Evolutionary conservation across 2,888 invertebrate species (phyloP).

Genomic region (Euplagia quadripunctaria): DNA sequence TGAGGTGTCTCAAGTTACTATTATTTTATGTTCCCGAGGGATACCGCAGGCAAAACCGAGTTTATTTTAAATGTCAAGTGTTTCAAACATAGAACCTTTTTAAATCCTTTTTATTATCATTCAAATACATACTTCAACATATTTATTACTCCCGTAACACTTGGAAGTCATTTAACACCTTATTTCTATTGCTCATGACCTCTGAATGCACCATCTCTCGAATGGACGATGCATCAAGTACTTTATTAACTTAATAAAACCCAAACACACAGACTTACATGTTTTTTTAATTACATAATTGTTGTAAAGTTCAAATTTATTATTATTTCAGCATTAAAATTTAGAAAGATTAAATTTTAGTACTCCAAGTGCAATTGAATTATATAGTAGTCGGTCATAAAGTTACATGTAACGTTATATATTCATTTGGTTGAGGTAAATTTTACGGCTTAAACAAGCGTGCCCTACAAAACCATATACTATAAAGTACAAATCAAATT

Average conservation of each 20-base stretch:
- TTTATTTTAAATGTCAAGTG: not conserved
- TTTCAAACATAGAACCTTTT: not conserved
- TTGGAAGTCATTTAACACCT: constrained; percentile 26
- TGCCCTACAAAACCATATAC: constrained; percentile 31
- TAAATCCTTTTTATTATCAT: constrained; percentile 4
- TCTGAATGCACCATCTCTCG: constrained; percentile 14
- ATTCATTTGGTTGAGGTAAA: constrained; percentile 19
- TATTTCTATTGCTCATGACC: constrained; percentile 16
- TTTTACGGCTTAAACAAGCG: constrained; percentile 34
- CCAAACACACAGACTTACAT: constrained; percentile 25
- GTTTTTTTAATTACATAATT: constrained; percentile 23
- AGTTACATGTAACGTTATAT: constrained; percentile 26
- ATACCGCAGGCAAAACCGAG: no score
- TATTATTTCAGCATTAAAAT: constrained; percentile 36
- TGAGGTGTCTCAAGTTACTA: no score
- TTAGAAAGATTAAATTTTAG: constrained; percentile 34
- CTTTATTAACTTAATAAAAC: constrained; percentile 42
- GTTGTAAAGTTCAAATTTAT: constrained; percentile 32
- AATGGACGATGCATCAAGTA: constrained; percentile 21
- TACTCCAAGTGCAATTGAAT: constrained; percentile 36
- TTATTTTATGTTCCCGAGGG: no score
- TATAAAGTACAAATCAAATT: constrained; percentile 41
- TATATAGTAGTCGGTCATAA: constrained; percentile 38
- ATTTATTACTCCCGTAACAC: constrained; percentile 4
- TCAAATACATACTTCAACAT: constrained; percentile 8